These are phyloP conservation scores for Nasonovia ribisnigri DNA, from an alignment of 2,888 invertebrate species.

Conservation along the genomic window DNA sequence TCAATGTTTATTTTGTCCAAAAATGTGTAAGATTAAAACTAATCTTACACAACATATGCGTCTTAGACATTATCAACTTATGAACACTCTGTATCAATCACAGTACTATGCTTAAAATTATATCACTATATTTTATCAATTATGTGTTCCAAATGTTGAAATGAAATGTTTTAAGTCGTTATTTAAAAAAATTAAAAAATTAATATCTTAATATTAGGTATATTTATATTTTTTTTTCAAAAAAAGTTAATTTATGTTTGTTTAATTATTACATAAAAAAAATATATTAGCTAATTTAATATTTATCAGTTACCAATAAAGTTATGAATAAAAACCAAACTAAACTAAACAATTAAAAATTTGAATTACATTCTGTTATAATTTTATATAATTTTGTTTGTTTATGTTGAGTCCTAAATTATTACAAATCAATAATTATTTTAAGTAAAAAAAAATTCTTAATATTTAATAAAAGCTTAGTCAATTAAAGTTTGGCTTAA, in stretches of 20 bases:
- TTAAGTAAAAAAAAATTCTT: background rate
- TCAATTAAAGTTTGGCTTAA: background rate
- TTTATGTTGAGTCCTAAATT: too few species aligned
- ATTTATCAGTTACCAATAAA: background rate
- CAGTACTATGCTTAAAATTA: constrained; percentile 34
- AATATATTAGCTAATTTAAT: background rate
- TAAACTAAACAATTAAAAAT: background rate
- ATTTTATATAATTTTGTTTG: background rate
- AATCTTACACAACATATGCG: constrained; percentile 66
- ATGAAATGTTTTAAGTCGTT: background rate
- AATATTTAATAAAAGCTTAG: background rate
- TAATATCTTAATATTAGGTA: background rate
- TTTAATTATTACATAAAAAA: background rate
- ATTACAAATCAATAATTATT: background rate
- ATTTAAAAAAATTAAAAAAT: background rate
- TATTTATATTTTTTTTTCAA: background rate
- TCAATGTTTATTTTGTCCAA: constrained; percentile 66
- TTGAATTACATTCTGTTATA: background rate
- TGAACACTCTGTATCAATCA: constrained; percentile 43
- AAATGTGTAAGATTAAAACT: constrained; percentile 67
- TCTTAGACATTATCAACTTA: constrained; percentile 61
- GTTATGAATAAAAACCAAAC: background rate
- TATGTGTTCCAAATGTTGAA: background rate
- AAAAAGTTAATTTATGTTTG: background rate
- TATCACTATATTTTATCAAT: background rate